Evolutionary conservation across 2,113 vertebrate species (phyloP).

Genomic region (Brachirus orientalis): DNA sequence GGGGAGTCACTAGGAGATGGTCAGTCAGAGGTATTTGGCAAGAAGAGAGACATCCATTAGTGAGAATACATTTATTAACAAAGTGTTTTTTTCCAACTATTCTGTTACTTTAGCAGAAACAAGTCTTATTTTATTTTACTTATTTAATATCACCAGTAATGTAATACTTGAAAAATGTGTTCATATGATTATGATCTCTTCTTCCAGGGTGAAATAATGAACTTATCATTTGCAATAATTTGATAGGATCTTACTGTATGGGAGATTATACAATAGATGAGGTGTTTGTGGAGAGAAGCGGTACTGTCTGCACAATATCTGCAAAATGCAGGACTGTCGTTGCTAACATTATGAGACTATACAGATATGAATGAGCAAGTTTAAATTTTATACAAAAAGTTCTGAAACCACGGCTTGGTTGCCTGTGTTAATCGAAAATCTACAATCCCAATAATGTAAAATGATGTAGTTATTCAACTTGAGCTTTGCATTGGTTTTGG

Average conservation of each 20-base stretch:
- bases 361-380: too few relatives aligned
- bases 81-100: too few relatives aligned
- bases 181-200: not conserved
- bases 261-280: not conserved
- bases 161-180: not conserved
- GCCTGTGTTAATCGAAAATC: not conserved
- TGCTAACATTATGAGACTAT: not conserved
- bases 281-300: not conserved
- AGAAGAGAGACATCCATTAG: too few relatives aligned
- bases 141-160: not conserved
- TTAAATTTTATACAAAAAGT: not conserved
- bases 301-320: not conserved
- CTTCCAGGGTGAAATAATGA: not conserved
- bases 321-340: not conserved
- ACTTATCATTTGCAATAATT: too few relatives aligned
- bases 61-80: too few relatives aligned
- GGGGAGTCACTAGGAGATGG: too few relatives aligned
- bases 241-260: not conserved
- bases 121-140: not conserved
- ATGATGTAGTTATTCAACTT: not conserved
- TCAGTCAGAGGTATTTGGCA: too few relatives aligned
- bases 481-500: not conserved
- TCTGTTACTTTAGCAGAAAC: too few relatives aligned
- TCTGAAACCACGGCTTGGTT: not conserved
- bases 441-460: not conserved